phyloP scores from a whole-genome alignment of 2,888 invertebrate genomes.

The Herminia tarsipennalis region DNA sequence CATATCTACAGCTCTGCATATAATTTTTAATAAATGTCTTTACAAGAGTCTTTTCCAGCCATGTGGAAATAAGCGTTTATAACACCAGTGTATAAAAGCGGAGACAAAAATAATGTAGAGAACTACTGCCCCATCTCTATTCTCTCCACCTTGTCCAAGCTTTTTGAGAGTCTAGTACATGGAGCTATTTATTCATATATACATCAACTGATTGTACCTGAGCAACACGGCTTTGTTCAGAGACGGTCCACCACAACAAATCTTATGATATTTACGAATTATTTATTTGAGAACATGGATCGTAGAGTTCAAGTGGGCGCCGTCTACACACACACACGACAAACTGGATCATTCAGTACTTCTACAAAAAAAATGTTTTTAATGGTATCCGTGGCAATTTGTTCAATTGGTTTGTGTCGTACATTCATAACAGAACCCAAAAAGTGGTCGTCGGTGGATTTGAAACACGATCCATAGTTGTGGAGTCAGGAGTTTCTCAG shows the following conservation, averaged over 20 bases:
- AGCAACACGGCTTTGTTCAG: too few relatives aligned
- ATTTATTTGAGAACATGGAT: constrained; percentile 2
- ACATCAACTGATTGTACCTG: constrained; percentile 17
- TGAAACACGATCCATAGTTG: constrained; percentile 5
- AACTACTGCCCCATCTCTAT: constrained; percentile 32
- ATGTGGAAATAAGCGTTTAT: constrained; percentile 27
- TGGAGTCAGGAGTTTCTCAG: constrained; percentile 31
- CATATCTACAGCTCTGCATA: not conserved
- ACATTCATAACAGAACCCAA: constrained; percentile 24
- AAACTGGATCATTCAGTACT: constrained; percentile 1
- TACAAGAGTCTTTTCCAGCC: constrained; percentile 17
- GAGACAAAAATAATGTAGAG: constrained; percentile 13
- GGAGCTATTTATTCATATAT: constrained; percentile 19
- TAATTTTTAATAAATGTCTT: constrained; percentile 2
- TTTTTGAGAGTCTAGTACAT: constrained; percentile 31
- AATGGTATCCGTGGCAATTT: constrained; percentile 12
- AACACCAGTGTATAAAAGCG: constrained; percentile 20
- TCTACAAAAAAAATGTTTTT: not conserved
- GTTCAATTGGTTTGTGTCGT: constrained; percentile 24
- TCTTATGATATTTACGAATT: too few relatives aligned
- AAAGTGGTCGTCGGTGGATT: constrained; percentile 22
- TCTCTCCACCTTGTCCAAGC: constrained; percentile 21
- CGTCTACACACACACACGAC: constrained; percentile 4
- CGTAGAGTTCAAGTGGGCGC: not conserved
- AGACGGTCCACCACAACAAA: too few relatives aligned